Evolutionary conservation across 2,888 invertebrate genomes (phyloP), one percentile per base, ranked within the genome.

Genomic region (Axea sp.): DNA sequence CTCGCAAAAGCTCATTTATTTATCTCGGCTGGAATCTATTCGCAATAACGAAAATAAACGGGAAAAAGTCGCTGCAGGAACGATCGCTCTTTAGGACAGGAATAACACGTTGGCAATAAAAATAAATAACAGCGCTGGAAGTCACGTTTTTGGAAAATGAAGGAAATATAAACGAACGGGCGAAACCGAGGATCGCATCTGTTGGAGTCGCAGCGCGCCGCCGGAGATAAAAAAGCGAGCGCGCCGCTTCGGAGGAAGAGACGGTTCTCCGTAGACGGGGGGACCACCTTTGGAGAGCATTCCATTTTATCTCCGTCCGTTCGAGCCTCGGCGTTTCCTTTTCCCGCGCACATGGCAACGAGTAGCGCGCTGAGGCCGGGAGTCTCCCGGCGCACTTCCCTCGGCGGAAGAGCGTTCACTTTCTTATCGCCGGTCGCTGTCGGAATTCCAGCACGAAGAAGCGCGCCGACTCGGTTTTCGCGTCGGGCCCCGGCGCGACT

Each of bases 371-470:
- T 49, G 47, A 35, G 30, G 22, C 49, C 12, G 31, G 45, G n/a
- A n/a, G n/a, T n/a, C n/a, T 62, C 49, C 49, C 39, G 35, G 35
- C 24, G 8, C 41, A 41, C 62, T 41, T 62, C 37, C 59, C 68
- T 45, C 51, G 51, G 35, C 69, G 71, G 73, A 80, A 81, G 82
- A 83, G 80, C 83, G 77, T 83, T 83, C 81, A 82, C 83, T 84
- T 84, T 76, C 75, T 84, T 84, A 84, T 84, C 84, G 78, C 57
- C 74, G 73, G 69, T 73, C 75, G 55, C 39, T 60, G 73, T 75
- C 73, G 68, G 73, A 75, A 73, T 73, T 73, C 75, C 75, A 65
- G 73, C 64, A 68, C 75, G 64, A 75, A 75, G 39, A 39, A 51
- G 43, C 68, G 22, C 12, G 59, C 43, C 41, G 60, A 30, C 69